Evolutionary conservation across 2,888 invertebrate species (phyloP).

Genomic region (Orthonychiurus folsomi): DNA sequence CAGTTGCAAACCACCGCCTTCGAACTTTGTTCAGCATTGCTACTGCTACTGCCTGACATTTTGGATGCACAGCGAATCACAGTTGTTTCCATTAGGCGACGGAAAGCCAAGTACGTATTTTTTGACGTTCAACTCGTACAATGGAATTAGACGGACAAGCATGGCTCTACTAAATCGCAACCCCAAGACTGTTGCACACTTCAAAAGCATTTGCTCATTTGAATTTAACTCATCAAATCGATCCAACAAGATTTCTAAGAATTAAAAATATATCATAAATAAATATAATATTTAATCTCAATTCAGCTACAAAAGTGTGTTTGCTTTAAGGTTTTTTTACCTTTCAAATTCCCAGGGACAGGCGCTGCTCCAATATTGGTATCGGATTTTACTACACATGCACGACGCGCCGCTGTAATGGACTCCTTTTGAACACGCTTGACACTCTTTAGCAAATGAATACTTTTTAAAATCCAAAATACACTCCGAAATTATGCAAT

Average conservation of each 20-base stretch:
- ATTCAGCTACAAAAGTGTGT: background rate
- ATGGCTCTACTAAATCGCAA: conserved; percentile 50
- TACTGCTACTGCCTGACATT: background rate
- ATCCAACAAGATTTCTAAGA: conserved; percentile 55
- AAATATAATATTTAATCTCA: background rate
- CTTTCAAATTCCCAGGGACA: conserved; percentile 31
- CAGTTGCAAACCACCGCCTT: conserved; percentile 8
- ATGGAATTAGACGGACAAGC: conserved; percentile 41
- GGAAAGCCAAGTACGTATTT: conserved; percentile 29
- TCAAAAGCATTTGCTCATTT: conserved; percentile 54
- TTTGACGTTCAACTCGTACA: conserved; percentile 22
- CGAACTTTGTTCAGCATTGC: background rate
- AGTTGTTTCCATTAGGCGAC: conserved; percentile 27
- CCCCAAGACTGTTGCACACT: conserved; percentile 54
- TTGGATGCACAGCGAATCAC: conserved; percentile 17
- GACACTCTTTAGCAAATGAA: no score
- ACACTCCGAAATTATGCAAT: no score
- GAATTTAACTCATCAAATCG: conserved; percentile 56
- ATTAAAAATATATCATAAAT: no score
- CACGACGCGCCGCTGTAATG: conserved; percentile 20
- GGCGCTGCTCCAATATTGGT: conserved; percentile 31
- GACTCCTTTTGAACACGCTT: conserved; percentile 13
- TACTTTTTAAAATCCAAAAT: no score
- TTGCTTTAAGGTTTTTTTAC: conserved; percentile 2
- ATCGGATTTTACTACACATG: conserved; percentile 31